Percentiles rank a stretch among this genome's conserved stretches.
These are phyloP conservation scores for Cricetomys ansorgei DNA, from an alignment of 2,113 vertebrate genomes.

Conservation along the genomic window DNA sequence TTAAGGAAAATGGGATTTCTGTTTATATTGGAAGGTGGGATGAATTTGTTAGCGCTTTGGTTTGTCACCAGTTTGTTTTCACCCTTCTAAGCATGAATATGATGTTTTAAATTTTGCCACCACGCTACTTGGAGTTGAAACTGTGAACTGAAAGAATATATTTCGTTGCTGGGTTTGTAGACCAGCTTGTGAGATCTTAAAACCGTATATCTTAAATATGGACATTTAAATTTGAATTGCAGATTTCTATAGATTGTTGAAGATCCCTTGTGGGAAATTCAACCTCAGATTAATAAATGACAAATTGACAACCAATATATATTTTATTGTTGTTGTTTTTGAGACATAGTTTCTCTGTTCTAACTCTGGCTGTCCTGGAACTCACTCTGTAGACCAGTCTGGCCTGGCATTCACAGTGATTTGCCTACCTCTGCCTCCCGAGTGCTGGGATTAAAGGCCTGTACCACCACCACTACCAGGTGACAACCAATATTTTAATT, in stretches of 20 bases:
- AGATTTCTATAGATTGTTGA: conserved; percentile 10
- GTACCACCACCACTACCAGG: too few species aligned
- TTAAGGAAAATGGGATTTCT: conserved; percentile 30
- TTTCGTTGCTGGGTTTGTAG: background rate
- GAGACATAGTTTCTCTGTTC: too few species aligned
- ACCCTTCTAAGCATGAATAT: background rate
- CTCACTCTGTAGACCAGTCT: too few species aligned
- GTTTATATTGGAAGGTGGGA: background rate
- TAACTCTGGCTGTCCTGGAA: too few species aligned
- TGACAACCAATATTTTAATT: conserved; percentile 8
- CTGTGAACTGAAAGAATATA: conserved; percentile 11
- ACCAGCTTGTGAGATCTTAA: background rate
- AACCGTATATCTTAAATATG: conserved; percentile 8
- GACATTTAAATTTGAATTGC: conserved; percentile 5
- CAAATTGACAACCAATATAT: background rate
- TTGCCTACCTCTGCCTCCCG: too few species aligned
- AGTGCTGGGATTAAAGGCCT: too few species aligned
- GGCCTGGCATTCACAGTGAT: too few species aligned
- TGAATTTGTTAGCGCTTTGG: background rate
- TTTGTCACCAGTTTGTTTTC: conserved; percentile 39
- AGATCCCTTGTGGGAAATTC: conserved; percentile 17
- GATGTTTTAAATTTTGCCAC: conserved; percentile 19
- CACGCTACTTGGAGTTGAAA: conserved; percentile 32
- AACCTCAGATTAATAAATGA: conserved; percentile 50
- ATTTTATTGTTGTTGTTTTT: too few species aligned